Base-by-base conservation (phyloP, 2,797 vertebrate species). In the Enteromius thamalakanensis region DNA sequence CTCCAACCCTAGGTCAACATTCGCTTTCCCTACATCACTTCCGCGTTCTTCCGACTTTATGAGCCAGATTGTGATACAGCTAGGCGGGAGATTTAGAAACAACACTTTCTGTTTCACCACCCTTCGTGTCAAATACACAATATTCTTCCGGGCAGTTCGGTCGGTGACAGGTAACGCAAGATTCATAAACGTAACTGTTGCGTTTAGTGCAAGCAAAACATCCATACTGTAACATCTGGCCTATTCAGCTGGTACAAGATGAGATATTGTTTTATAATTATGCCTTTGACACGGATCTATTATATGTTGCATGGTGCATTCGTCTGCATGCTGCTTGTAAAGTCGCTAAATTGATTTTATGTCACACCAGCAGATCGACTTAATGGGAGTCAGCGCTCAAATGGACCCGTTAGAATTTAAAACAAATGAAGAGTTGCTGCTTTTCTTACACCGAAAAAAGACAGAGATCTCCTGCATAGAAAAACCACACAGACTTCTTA, bases 381-480 rank as follows among this genome's bases (percentile, higher is more conserved):
- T 72, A 51, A 69, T 79, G 64, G 26, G 55, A 37, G 11, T 17
- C 40, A 19, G 21, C n/a, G 26, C 1, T 23, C 10, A 23, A 12
- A 92, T 93, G 92, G 89, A 94, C 7, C 88, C 84, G 10, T n/a
- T 93, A 67, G 60, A 91, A 0, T 93, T 90, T 40, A 10, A 91
- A 10, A 74, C 88, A 0, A 0, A 81, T 0, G 19, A 90, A 0
- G 2, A 92, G 0, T 84, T 95, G 62, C 68, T 86, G 34, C 29
- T 0, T 0, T 93, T 94, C 23, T 88, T 95, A 7, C 93, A 51
- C 75, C 21, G 82, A 1, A 85, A 87, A 0, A 95, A 94, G 87
- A 94, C 93, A 0, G 91, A 91, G 26, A 79, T 95, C 55, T 94
- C 94, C 0, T 89, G 81, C 70, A 86, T 95, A 45, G 87, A 94